Percentiles rank a stretch among this genome's conserved stretches.
These are phyloP conservation scores for Delichon dasypus DNA, from an alignment of 2,797 vertebrate species.

Conservation along the genomic window DNA sequence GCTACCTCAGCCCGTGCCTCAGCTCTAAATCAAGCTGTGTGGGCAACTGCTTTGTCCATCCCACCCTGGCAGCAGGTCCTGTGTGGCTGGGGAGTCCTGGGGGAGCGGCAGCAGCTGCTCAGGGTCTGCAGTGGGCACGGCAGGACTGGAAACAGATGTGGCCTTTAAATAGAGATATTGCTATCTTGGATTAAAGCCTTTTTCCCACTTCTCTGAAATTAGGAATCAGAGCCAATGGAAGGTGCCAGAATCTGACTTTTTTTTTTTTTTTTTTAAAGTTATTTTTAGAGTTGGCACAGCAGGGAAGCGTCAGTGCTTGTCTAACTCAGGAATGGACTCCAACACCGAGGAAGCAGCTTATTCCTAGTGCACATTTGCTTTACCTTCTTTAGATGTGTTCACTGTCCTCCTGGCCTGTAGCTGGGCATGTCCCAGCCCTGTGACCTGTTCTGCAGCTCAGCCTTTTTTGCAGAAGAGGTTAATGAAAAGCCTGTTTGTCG, in stretches of 20 bases:
- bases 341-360: neutral
- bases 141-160: neutral
- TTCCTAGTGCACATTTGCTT: neutral
- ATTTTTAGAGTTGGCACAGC: neutral
- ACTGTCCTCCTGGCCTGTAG: neutral
- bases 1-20: neutral
- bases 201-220: neutral
- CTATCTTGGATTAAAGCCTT: neutral
- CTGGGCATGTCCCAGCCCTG: neutral
- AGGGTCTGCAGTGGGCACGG: neutral
- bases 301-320: neutral
- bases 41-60: neutral
- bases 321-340: neutral
- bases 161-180: neutral
- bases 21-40: neutral
- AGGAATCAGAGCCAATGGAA: fast-evolving
- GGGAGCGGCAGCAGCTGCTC: neutral
- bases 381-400: neutral
- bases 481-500: neutral
- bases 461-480: neutral
- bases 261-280: neutral
- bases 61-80: neutral
- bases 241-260: neutral
- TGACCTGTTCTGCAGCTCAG: neutral
- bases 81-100: neutral